These are phyloP conservation scores for Drosophila putrida DNA, from an alignment of 2,888 invertebrate species.

Conservation along the genomic window DNA sequence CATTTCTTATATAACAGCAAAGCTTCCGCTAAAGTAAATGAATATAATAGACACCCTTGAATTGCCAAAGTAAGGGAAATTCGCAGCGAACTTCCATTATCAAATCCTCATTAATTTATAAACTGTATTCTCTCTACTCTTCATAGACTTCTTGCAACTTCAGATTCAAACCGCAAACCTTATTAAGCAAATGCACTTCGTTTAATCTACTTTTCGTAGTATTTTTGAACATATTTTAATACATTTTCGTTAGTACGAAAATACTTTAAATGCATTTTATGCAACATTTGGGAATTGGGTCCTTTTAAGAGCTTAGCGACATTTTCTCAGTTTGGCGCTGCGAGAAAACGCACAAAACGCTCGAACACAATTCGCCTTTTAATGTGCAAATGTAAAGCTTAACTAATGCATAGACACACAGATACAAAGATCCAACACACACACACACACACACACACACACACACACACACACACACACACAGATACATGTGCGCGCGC, in stretches of 20 bases:
- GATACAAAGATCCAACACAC: not conserved
- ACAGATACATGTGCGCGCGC: slow-evolving; percentile 18
- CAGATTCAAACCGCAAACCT: slow-evolving; percentile 7
- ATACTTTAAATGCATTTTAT: slow-evolving; percentile 24
- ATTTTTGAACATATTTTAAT: slow-evolving; percentile 14
- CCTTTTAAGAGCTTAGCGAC: slow-evolving; percentile 70
- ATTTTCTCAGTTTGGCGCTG: slow-evolving; percentile 39
- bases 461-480: slow-evolving; percentile 29
- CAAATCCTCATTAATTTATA: too few relatives aligned
- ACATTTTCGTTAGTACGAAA: slow-evolving; percentile 12
- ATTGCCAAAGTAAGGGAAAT: too few relatives aligned
- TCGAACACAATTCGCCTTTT: slow-evolving; percentile 80
- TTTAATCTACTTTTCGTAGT: slow-evolving; percentile 1
- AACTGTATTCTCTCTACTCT: too few relatives aligned
- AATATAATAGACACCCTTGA: not conserved
- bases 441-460: slow-evolving; percentile 20
- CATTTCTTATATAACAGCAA: not conserved
- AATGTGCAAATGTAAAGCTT: slow-evolving; percentile 80
- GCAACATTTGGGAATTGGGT: slow-evolving; percentile 25
- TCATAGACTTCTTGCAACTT: not conserved
- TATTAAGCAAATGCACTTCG: slow-evolving; percentile 27
- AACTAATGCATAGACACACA: slow-evolving; percentile 62
- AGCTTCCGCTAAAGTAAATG: not conserved
- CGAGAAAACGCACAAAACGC: slow-evolving; percentile 56
- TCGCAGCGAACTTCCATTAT: too few relatives aligned